Evolutionary conservation across 2,888 invertebrate species (phyloP).

Genomic region (Tetranychus piercei): DNA sequence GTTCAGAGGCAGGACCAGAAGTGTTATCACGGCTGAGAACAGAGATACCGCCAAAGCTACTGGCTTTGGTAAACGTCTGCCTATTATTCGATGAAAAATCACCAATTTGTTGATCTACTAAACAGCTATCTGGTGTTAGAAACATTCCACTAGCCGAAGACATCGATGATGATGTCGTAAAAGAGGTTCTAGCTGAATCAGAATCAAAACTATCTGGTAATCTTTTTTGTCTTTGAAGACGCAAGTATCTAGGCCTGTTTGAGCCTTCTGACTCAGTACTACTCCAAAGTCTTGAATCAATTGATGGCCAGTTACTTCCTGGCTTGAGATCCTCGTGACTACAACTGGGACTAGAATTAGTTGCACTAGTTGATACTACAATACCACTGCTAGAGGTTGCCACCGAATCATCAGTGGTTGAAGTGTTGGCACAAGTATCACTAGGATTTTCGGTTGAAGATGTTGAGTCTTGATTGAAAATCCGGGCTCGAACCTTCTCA

Average conservation of each 20-base stretch:
- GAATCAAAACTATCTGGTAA: conserved; percentile 8
- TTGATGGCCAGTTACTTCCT: conserved; percentile 2
- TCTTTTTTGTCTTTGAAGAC: conserved; percentile 4
- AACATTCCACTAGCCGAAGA: conserved; percentile 12
- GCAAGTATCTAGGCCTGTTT: conserved; percentile 24
- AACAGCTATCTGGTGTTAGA: conserved; percentile 7
- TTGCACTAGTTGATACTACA: conserved; percentile 3
- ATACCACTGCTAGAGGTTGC: background rate
- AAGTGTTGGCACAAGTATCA: background rate
- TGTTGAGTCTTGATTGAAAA: conserved; percentile 45
- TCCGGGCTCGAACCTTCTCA: conserved; percentile 60
- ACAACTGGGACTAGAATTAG: conserved; percentile 11
- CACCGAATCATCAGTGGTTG: background rate
- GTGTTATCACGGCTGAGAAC: conserved; percentile 44
- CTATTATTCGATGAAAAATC: conserved; percentile 17
- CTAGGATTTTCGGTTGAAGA: background rate
- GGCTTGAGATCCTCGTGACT: conserved; percentile 3
- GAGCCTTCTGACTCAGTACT: conserved; percentile 40
- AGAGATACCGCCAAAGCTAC: conserved; percentile 61
- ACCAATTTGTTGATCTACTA: background rate
- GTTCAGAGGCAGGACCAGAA: conserved; percentile 38
- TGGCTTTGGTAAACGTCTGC: conserved; percentile 53
- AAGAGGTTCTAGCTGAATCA: conserved; percentile 6
- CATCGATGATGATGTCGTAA: conserved; percentile 4
- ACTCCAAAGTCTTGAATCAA: conserved; percentile 37